These are phyloP conservation scores for Bombus balteatus DNA, from an alignment of 1,140 invertebrate species.

Conservation along the genomic window DNA sequence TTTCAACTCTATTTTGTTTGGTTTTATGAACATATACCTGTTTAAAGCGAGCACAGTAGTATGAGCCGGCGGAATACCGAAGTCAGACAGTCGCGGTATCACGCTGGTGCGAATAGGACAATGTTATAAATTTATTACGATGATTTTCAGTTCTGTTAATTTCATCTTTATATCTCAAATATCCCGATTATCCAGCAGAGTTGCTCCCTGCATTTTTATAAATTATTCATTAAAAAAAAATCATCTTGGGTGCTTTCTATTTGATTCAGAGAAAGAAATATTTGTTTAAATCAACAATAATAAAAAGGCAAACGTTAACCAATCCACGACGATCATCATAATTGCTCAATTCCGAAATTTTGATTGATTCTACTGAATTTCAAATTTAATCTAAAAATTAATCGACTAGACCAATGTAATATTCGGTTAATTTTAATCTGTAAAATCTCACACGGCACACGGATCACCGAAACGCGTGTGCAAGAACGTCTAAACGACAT, in stretches of 20 bases:
- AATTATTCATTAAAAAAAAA: not conserved
- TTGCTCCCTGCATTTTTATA: not conserved
- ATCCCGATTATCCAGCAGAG: no score
- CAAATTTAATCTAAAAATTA: not conserved
- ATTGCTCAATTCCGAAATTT: fast-evolving
- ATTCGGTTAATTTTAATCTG: not conserved
- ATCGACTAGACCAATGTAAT: not conserved
- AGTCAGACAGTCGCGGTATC: not conserved
- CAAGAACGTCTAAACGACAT: not conserved
- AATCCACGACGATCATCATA: not conserved
- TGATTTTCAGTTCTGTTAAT: no score
- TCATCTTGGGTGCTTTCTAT: no score
- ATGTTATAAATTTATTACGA: not conserved
- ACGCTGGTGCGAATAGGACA: not conserved
- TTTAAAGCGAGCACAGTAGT: not conserved
- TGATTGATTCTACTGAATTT: not conserved
- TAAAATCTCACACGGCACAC: not conserved
- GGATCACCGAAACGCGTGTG: not conserved
- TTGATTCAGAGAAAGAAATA: not conserved
- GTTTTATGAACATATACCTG: not conserved
- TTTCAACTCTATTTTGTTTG: not conserved
- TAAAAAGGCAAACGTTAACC: not conserved
- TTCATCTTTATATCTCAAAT: no score
- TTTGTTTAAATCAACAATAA: not conserved
- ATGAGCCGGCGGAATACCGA: not conserved